A percentile compares a stretch with the other conserved stretches of the same genome.
These are phyloP conservation scores for Chamaea fasciata DNA, from an alignment of 2,113 vertebrate species.

Conservation along the genomic window DNA sequence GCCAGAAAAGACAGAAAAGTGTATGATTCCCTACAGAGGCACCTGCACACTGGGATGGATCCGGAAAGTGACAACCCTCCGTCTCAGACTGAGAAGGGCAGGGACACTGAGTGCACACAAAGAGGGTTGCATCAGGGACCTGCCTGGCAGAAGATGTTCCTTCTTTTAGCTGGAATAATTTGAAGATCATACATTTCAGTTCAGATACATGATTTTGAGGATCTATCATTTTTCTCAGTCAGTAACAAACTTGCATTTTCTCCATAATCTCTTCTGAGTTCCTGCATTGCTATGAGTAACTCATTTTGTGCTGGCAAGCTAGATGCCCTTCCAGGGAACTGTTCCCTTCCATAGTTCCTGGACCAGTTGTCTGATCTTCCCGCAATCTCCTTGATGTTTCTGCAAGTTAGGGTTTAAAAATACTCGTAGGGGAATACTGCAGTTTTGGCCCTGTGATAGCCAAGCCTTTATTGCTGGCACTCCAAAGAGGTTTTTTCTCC, in stretches of 20 bases:
- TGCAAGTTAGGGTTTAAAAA: neutral
- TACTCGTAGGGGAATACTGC: neutral
- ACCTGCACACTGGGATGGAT: neutral
- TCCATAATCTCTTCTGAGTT: neutral
- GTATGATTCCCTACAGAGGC: neutral
- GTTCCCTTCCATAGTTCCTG: neutral
- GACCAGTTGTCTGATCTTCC: neutral
- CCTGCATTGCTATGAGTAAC: neutral
- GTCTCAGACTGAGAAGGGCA: neutral
- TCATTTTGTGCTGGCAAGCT: neutral
- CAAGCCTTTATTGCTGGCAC: constrained; percentile 27
- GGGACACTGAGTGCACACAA: neutral
- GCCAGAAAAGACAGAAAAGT: neutral
- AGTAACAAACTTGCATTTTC: neutral
- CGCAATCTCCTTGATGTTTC: neutral
- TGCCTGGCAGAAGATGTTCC: neutral
- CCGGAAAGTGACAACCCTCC: neutral
- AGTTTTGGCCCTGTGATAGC: neutral
- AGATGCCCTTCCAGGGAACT: neutral
- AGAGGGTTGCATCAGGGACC: neutral
- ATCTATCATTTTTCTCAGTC: neutral
- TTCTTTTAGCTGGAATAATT: neutral
- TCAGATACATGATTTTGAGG: neutral
- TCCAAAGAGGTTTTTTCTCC: neutral
- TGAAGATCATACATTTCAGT: neutral